Evolutionary conservation across 2,888 invertebrate genomes (phyloP), one percentile per base, ranked within the genome.

Genomic region (Cryptocephalus primarius): DNA sequence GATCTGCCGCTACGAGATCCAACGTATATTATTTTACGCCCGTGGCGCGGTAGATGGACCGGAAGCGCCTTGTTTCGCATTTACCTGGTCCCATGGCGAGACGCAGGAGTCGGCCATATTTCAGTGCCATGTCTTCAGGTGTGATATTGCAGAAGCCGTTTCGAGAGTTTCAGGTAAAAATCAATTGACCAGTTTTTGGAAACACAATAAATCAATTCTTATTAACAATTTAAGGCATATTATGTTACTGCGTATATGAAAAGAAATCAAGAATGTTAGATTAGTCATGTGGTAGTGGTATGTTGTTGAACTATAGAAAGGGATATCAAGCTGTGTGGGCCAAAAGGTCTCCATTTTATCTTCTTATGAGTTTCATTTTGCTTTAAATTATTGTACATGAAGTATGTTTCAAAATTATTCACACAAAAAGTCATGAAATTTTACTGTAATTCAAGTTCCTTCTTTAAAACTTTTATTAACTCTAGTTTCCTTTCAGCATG

Each of bases 41-140:
- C 84, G 93, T 42, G 97, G 97, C 8, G 80, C 83, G 33, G 79
- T 82, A 9, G 86, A 85, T 41, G 84, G 88, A 13, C 75, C 79
- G 0, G 94, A 95, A 60, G 83, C 86, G 0, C 82, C 89, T n/a
- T 97, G 97, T 71, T 97, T 97, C 74, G 96, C 96, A 8, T 96
- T 97, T 72, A 96, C 96, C 0, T 95, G 93, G 83, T 88, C 93
- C 42, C 92, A 93, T 66, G 94, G 94, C 1, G 90, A 91, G 60
- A 85, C 85, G 33, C 80, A 82, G 57, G 89, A 90, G 70, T 83
- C 86, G 1, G 85, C 90, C 41, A 84, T 95, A 51, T 95, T 94
- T 70, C 90, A 95, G 70, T 97, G 97, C 74, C 96, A 97, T 73
- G 92, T 94, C 42, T 99, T 97, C 73, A 81, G 94, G 48, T 96